Conservation (phyloP, 2,797 vertebrate genomes). For the Scarus forsteni region DNA sequence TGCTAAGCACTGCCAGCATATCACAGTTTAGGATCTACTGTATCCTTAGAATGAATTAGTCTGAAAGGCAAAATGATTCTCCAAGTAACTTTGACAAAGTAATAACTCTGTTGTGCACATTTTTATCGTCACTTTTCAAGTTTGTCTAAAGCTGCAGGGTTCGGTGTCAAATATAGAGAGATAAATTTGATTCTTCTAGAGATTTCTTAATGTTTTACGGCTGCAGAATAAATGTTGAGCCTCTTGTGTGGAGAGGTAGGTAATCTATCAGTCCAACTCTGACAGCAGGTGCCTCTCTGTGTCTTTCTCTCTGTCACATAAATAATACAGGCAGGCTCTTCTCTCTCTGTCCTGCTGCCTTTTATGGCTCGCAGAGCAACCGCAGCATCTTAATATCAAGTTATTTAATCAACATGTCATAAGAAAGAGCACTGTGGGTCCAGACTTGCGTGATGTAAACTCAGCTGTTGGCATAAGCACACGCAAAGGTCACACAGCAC, state of each 20-base stretch:
- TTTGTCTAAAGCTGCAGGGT: not conserved
- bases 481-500: conserved; percentile 19
- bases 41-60: too few relatives aligned
- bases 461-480: conserved; percentile 53
- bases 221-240: conserved; percentile 41
- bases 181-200: not conserved
- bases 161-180: not conserved
- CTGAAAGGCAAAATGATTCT: not conserved
- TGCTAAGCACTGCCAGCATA: too few relatives aligned
- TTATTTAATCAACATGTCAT: conserved; percentile 81
- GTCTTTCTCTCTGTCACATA: conserved; percentile 35
- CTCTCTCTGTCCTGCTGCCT: conserved; percentile 55
- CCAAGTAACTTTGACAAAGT: not conserved
- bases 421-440: conserved; percentile 46
- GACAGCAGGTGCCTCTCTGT: conserved; percentile 36
- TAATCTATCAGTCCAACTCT: conserved; percentile 32
- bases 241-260: conserved; percentile 16
- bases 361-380: conserved; percentile 67
- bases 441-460: conserved; percentile 57
- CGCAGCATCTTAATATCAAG: conserved; percentile 57
- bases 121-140: not conserved
- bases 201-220: conserved; percentile 22
- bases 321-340: conserved; percentile 36
- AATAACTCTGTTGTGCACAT: not conserved
- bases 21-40: too few relatives aligned